A percentile compares a stretch with the other conserved stretches of the same genome.
Conservation (phyloP, 2,888 invertebrate species). For the Lottia gigantea region DNA sequence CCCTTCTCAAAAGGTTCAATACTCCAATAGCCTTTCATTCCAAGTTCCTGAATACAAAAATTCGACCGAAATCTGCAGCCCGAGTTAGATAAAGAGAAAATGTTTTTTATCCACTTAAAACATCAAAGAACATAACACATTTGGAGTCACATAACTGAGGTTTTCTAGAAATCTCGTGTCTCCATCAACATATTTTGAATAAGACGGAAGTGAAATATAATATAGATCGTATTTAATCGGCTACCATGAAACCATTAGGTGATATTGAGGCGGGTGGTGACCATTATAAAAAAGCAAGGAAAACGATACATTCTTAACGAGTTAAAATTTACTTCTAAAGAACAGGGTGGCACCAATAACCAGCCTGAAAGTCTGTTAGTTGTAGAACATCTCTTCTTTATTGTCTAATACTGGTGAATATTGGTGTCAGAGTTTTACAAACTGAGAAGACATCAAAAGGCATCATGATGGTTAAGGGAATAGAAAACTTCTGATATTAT, state of each 20-base stretch:
- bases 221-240: conserved; percentile 1
- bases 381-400: no score
- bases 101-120: neutral
- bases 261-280: neutral
- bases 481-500: no score
- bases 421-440: no score
- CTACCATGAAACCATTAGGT: neutral
- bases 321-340: neutral
- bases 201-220: neutral
- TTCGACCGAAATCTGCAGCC: no score
- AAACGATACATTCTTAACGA: conserved; percentile 4
- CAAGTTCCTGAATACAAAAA: no score
- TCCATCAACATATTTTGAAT: neutral
- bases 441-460: no score
- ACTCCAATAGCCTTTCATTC: no score
- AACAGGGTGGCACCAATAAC: conserved; percentile 7
- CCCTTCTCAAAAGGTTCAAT: no score
- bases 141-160: conserved; percentile 9
- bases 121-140: conserved; percentile 6
- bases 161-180: neutral
- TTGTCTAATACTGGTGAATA: no score
- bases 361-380: neutral
- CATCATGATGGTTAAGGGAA: no score
- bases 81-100: no score
- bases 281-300: neutral